Base-by-base conservation (phyloP, 2,113 vertebrate genomes). In the Hepsetus odoe region DNA sequence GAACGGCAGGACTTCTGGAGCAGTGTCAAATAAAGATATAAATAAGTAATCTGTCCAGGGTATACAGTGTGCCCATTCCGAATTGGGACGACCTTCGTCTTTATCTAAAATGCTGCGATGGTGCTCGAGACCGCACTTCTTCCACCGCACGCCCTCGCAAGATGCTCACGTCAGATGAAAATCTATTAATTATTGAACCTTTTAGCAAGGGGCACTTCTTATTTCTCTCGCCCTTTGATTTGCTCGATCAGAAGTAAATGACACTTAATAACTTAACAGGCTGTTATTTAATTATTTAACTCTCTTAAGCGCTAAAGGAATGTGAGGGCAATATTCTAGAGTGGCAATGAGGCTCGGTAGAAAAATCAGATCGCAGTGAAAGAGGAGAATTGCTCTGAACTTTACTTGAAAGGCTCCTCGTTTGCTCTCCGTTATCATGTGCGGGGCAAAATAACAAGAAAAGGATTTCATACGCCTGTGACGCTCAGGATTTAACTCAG, bases 271-370 rank as follows among this genome's bases (percentile, higher is more conserved):
- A 61, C 55, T 46, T 61, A 61, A 74, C 32, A 46, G 8, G 59
- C 28, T 18, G 13, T 44, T 51, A 35, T 64, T 64, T 64, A 32
- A 64, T 64, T 74, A 74, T 74, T 64, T 38, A 73, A 81, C 74
- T 67, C 49, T 55, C 38, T 82, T 72, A 71, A 80, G 80, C 18
- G 9, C 9, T 24, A 46, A 56, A 33, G 38, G 18, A 72, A 51
- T 64, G 33, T 75, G 32, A 49, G 42, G 58, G 28, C 32, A 49
- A 16, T 26, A 30, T 35, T 26, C 42, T n/a, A 22, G 30, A 33
- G 59, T 22, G 40, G 40, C 4, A 49, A 32, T 8, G 40, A 61
- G 26, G 35, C 9, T 53, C 8, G 5, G 1, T 35, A 18, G 46
- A 33, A 53, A 26, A 33, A 53, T 6, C 12, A 71, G 46, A 70